Base-by-base conservation (phyloP, 2,113 vertebrate genomes). In the Melierax canorus region DNA sequence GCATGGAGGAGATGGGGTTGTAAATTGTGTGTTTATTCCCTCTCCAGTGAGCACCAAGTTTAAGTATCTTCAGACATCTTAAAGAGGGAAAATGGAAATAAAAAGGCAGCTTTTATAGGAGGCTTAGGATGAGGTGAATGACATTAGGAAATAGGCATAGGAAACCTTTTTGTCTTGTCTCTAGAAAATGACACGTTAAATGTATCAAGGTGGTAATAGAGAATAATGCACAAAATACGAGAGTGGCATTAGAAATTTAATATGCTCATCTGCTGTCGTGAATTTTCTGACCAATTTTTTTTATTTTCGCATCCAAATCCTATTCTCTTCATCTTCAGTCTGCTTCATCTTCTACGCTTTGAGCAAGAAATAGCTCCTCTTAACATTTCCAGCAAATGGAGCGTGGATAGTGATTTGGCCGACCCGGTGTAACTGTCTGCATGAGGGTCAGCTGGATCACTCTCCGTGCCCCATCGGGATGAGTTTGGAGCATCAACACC, bases 71-170 rank as follows among this genome's bases (percentile, higher is more conserved):
- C 76, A 86, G 88, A 56, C 64, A 32, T 48, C 62, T 87, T 86
- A 77, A 84, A 91, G 79, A 89, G 59, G 36, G 90, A 87, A 82
- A 96, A 86, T 92, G 87, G 80, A 91, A 95, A 92, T 89, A 78
- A 92, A 97, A 92, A 67, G 83, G 48, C n/a, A 86, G 64, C 48
- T 92, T 95, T 94, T 91, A 72, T 43, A 63, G 50, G 51, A 90
- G 55, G 76, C 69, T 96, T 72, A 39, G 75, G 85, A 79, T 72
- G 69, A 73, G 85, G 86, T 89, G 76, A 89, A 68, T 89, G 83
- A 63, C 48, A 60, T 66, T 66, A 88, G 75, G 78, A 92, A 91
- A 67, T 26, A 72, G 73, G 78, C 55, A 67, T 56, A 86, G 88
- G 92, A 86, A 94, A 90, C 58, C 39, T 87, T 92, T 84, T 72